Evolutionary conservation across 2,113 vertebrate species (phyloP).

Genomic region (Porphyrio hochstetteri): DNA sequence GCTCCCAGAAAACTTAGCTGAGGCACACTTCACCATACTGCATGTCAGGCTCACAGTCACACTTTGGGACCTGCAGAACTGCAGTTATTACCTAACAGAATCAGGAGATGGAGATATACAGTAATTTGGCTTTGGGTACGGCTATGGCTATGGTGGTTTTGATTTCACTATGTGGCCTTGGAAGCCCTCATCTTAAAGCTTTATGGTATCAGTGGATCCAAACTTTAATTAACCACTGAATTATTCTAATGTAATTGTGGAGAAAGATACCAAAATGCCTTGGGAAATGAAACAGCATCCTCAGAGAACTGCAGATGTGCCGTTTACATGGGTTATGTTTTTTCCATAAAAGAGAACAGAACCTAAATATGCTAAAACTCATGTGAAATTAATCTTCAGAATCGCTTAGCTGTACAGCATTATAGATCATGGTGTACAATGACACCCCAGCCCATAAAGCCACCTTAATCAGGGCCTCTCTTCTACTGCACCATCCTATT

Average conservation of each 20-base stretch:
- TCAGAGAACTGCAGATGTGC: background rate
- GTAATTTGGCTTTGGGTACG: background rate
- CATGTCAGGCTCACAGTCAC: background rate
- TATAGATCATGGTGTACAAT: background rate
- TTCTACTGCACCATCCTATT: conserved; percentile 59
- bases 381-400: conserved; percentile 4
- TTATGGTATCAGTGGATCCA: background rate
- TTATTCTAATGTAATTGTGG: background rate
- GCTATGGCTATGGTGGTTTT: background rate
- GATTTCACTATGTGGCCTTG: background rate
- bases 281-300: background rate
- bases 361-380: background rate
- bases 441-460: background rate
- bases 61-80: background rate
- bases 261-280: background rate
- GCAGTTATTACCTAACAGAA: background rate
- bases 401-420: background rate
- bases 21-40: background rate
- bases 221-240: background rate
- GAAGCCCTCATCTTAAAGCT: background rate
- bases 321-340: background rate
- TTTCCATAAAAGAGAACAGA: background rate
- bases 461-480: conserved; percentile 34
- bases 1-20: background rate
- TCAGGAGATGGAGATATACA: background rate